Percentiles rank a stretch among this genome's conserved stretches.
Conservation (phyloP, 2,797 vertebrate genomes). For the Pitangus sulphuratus region DNA sequence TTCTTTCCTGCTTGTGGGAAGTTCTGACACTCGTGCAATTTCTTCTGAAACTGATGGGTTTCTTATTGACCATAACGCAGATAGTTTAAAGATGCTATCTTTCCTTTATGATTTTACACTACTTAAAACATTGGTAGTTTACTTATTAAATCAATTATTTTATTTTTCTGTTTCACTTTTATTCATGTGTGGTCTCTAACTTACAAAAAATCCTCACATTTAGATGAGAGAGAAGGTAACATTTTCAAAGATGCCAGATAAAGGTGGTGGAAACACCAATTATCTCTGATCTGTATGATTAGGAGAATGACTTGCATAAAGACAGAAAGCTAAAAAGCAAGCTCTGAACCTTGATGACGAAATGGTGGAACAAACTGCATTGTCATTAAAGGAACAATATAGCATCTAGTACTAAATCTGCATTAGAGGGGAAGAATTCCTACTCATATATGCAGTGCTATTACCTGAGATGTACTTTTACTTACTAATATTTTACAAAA, state of each 20-base stretch:
- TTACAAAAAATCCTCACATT: background rate
- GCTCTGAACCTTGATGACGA: background rate
- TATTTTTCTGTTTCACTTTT: background rate
- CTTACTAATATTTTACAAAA: background rate
- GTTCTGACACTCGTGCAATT: background rate
- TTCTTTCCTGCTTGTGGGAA: background rate
- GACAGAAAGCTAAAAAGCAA: background rate
- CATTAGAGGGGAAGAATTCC: background rate
- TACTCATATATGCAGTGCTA: background rate
- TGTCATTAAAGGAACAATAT: background rate
- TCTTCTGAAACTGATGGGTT: background rate
- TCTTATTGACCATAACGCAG: background rate
- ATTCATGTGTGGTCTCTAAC: fast-evolving
- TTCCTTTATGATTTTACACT: background rate
- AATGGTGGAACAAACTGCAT: background rate
- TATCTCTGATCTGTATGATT: background rate
- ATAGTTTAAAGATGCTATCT: background rate
- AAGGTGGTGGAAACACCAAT: background rate
- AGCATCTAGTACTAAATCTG: background rate
- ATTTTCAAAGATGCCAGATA: background rate
- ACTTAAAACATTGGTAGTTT: background rate
- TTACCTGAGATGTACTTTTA: background rate
- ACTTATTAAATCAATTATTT: background rate
- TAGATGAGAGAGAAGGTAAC: background rate
- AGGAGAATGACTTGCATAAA: background rate